Base-by-base conservation (phyloP, 2,888 invertebrate genomes). In the Nomada ferruginata region DNA sequence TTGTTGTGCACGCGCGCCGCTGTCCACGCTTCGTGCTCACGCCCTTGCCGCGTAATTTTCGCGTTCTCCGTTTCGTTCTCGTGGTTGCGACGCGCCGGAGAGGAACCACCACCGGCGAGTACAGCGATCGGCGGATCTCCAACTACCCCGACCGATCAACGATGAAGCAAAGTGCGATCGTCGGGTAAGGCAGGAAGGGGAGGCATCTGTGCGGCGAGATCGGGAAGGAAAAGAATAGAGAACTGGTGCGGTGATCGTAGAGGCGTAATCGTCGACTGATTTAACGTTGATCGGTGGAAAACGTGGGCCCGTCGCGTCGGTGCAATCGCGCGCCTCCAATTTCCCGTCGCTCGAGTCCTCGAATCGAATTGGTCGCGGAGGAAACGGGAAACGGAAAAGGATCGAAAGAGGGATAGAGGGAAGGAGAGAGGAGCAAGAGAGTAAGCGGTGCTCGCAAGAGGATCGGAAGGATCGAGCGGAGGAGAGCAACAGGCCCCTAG, bases 401-500 rank as follows among this genome's bases (percentile, higher is more conserved):
- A 50, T 42, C 29, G 59, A 29, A 50, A 47, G 60, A 55, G 53
- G 20, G 44, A 55, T 7, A 53, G 13, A 55, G 53, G 20, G 7
- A 15, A 42, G 10, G 29, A 29, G 65, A 52, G 47, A n/a, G 29
- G 29, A n/a, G 29, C 29, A 36, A 13, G 44, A 36, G 55, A 50
- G 50, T 65, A 65, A 61, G 55, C 64, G 53, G 63, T 65, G 29
- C 50, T 69, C 26, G 52, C 26, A 60, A 75, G 85, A 87, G 84
- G 81, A 82, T 77, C 87, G 78, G 84, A 79, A 79, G 82, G 85
- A 87, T 82, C 85, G 87, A 82, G 76, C 77, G 83, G 85, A 82
- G 84, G 84, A 84, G 89, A 88, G 88, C 88, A 88, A 88, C 88
- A 88, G 88, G 88, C 88, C 84, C 85, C 83, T 84, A 85, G 79